Conservation (phyloP, 2,113 vertebrate genomes). For the Triplophysa rosa region DNA sequence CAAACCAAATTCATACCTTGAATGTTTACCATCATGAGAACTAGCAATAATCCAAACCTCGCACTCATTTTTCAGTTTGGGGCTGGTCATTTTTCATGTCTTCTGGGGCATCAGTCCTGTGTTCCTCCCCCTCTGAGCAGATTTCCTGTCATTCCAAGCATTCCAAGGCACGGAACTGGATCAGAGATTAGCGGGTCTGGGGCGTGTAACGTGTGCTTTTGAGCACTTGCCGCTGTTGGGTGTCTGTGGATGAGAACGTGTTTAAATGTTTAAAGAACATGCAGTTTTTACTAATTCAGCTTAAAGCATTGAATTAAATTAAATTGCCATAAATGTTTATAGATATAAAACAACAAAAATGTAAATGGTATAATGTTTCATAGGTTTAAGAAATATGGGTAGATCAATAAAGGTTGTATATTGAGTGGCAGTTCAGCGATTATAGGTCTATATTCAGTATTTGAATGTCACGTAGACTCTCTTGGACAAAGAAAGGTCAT, state of each 20-base stretch:
- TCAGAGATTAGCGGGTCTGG: conserved; percentile 43
- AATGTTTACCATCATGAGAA: background rate
- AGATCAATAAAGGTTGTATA: background rate
- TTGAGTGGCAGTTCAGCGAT: background rate
- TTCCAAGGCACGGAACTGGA: conserved; percentile 56
- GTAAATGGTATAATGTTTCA: background rate
- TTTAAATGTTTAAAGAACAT: background rate
- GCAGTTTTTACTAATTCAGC: background rate
- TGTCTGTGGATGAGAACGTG: background rate
- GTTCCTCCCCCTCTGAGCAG: conserved; percentile 32
- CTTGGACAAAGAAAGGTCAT: background rate
- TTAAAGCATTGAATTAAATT: background rate
- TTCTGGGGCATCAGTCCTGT: conserved; percentile 21
- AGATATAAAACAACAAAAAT: background rate
- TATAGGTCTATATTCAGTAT: background rate
- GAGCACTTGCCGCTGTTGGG: background rate
- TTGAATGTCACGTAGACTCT: conserved; percentile 15
- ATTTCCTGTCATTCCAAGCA: conserved; percentile 68
- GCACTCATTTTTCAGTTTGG: background rate
- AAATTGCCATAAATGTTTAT: background rate
- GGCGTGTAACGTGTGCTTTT: conserved; percentile 9
- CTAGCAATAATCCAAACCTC: conserved; percentile 2
- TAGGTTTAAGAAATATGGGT: background rate
- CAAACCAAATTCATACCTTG: conserved; percentile 4
- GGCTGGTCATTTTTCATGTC: conserved; percentile 7